Evolutionary conservation across 2,888 invertebrate species (phyloP).

Genomic region (Nomada ferruginata): DNA sequence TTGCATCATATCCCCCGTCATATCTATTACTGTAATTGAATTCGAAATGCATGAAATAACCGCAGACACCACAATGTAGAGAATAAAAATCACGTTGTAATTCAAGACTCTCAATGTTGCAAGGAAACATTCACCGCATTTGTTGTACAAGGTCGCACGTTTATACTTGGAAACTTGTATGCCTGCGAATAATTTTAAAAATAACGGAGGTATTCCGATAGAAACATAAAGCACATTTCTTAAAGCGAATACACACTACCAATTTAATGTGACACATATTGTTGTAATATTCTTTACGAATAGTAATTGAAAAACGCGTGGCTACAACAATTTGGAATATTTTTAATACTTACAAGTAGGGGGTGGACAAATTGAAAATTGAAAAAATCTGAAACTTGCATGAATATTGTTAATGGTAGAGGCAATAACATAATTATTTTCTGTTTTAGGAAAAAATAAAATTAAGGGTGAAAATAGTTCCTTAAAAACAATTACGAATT

Average conservation of each 20-base stretch:
- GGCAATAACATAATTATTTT: too few relatives aligned
- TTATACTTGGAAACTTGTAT: neutral
- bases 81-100: conserved; percentile 56
- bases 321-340: too few relatives aligned
- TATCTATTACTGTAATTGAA: conserved; percentile 56
- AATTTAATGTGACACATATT: neutral
- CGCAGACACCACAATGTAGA: conserved; percentile 47
- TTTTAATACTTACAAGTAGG: too few relatives aligned
- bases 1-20: conserved; percentile 47
- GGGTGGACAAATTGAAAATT: too few relatives aligned
- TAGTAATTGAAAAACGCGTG: neutral
- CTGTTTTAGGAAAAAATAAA: too few relatives aligned
- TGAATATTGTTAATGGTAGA: too few relatives aligned
- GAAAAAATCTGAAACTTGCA: too few relatives aligned
- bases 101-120: conserved; percentile 34
- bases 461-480: too few relatives aligned
- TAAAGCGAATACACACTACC: neutral
- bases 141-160: conserved; percentile 16
- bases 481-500: too few relatives aligned
- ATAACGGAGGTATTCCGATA: neutral
- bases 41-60: conserved; percentile 54
- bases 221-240: neutral
- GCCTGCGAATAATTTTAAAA: neutral
- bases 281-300: neutral
- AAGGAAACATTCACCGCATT: conserved; percentile 40